These are phyloP conservation scores for Synodontis membranacea DNA, from an alignment of 2,113 vertebrate species.

Conservation along the genomic window DNA sequence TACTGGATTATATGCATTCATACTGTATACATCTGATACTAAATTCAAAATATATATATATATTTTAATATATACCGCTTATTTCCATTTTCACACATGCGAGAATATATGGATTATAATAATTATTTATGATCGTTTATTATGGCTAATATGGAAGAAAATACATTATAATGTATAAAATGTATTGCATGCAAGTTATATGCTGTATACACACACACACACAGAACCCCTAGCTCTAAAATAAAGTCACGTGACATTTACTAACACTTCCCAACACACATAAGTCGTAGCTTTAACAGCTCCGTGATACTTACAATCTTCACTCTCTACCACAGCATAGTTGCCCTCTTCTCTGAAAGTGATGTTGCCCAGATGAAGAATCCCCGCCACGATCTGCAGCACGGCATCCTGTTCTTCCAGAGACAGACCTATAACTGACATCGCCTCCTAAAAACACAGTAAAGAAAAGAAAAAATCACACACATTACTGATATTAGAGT, in stretches of 20 bases:
- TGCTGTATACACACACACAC: no score
- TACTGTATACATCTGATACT: no score
- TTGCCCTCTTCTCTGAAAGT: conserved; percentile 79
- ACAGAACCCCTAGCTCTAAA: not conserved
- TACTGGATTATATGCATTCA: no score
- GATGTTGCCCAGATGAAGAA: conserved; percentile 82
- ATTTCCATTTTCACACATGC: no score
- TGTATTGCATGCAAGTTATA: no score
- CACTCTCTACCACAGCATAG: conserved; percentile 78
- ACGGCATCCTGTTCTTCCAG: conserved; percentile 73
- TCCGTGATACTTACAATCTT: conserved; percentile 73
- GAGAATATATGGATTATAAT: no score
- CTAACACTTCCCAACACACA: not conserved
- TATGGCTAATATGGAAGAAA: no score
- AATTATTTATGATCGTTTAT: no score
- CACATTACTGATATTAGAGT: not conserved
- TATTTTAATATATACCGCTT: no score
- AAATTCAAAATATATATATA: no score
- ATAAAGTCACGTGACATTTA: not conserved
- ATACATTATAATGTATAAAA: no score
- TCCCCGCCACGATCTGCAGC: conserved; percentile 78
- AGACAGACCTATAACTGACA: conserved; percentile 77
- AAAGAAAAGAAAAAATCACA: conserved; percentile 4
- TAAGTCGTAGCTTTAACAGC: not conserved
- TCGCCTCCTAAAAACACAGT: conserved; percentile 68